phyloP scores from a whole-genome alignment of 2,888 invertebrate genomes.

The Desoria tigrina region DNA sequence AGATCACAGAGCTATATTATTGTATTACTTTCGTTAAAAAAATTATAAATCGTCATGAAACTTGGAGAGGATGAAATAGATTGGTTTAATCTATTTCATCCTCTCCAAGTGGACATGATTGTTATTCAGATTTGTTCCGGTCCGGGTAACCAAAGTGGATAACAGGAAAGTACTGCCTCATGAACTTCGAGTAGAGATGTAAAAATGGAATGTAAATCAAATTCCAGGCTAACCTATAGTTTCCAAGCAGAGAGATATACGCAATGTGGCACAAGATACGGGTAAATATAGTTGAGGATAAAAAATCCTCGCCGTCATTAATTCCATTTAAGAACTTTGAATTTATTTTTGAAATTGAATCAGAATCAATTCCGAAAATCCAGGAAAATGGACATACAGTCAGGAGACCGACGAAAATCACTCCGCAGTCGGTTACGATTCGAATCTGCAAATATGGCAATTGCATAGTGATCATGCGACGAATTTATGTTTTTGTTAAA shows the following conservation, averaged over 20 bases:
- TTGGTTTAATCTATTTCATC: too few relatives aligned
- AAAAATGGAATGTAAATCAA: neutral
- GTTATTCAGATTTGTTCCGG: too few relatives aligned
- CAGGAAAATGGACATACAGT: neutral
- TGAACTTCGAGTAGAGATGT: neutral
- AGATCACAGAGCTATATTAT: too few relatives aligned
- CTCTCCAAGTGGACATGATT: too few relatives aligned
- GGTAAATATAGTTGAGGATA: too few relatives aligned
- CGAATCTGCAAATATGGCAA: constrained; percentile 2
- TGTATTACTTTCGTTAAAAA: too few relatives aligned
- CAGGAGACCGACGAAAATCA: neutral
- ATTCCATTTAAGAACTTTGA: neutral
- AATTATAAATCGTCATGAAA: too few relatives aligned
- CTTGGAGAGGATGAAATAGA: too few relatives aligned
- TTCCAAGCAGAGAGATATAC: neutral
- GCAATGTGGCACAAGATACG: neutral
- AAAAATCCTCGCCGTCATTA: too few relatives aligned
- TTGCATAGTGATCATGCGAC: too few relatives aligned
- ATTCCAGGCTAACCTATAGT: neutral
- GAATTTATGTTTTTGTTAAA: too few relatives aligned
- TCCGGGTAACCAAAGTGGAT: too few relatives aligned
- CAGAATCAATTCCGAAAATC: neutral
- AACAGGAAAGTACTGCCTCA: neutral
- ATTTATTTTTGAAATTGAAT: neutral
- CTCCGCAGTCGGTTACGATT: neutral